Base-by-base conservation (phyloP, 2,113 vertebrate genomes). In the Anhinga anhinga region DNA sequence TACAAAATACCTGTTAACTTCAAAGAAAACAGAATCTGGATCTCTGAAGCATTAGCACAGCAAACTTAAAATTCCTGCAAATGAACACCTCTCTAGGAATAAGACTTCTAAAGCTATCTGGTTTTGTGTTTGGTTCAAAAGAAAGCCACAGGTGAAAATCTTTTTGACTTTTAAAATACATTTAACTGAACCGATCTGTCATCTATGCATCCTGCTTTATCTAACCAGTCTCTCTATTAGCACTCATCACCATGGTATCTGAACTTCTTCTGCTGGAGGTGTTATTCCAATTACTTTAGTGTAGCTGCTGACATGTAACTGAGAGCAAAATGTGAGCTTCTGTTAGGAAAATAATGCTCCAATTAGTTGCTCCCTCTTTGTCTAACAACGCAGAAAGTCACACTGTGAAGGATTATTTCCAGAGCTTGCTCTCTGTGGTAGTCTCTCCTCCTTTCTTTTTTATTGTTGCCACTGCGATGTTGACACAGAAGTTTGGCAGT, bases 271-370 rank as follows among this genome's bases (percentile, higher is more conserved):
- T 84, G 87, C 83, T 94, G 84, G 59, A 95, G 89, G 71, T 97
- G 93, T 87, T 94, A 91, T 91, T 90, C 93, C 87, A 95, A 84
- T 96, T 92, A 96, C 74, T 94, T 90, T 26, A 40, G 78, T 69
- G 78, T 49, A 71, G 83, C 93, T 89, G 87, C 86, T 92, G 93
- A 85, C 93, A 89, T 11, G 84, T 91, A 89, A 93, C 81, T 3
- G 3, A 94, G 88, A 96, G 88, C 85, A 92, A 86, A 94, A 93
- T 83, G 58, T 67, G 85, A 92, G 89, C 66, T 91, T 86, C 79
- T 93, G 74, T 81, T 81, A 84, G 92, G 78, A 95, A 97, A 96
- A 95, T 78, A 96, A 91, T 73, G 88, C 84, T 95, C 72, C 93
- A 94, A 93, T 97, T 91, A 96, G 93, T 73, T 91, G 81, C 56